phyloP scores from a whole-genome alignment of 1,140 invertebrate species.

The Euwallacea fornicatus region DNA sequence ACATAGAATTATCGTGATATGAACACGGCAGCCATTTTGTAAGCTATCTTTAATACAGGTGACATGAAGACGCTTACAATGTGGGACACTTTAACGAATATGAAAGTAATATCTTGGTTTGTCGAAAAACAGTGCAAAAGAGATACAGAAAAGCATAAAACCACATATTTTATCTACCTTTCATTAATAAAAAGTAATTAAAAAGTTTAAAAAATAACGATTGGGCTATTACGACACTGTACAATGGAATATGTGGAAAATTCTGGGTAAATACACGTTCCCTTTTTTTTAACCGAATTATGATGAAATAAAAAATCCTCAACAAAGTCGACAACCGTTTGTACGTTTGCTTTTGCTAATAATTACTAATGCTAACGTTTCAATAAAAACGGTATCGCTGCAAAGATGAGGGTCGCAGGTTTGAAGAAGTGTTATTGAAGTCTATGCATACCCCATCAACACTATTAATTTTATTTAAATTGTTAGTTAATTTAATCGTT shows the following conservation, averaged over 20 bases:
- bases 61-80: neutral
- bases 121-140: neutral
- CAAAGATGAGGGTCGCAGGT: too few species aligned
- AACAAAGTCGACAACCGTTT: too few species aligned
- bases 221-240: neutral
- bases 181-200: neutral
- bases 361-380: too few species aligned
- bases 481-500: too few species aligned
- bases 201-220: neutral
- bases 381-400: too few species aligned
- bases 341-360: too few species aligned
- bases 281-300: neutral
- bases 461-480: too few species aligned
- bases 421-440: too few species aligned
- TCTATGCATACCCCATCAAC: too few species aligned
- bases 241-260: conserved; percentile 23
- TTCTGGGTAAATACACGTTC: conserved; percentile 17
- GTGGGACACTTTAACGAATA: neutral
- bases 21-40: neutral
- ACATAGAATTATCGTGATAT: too few species aligned
- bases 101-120: neutral
- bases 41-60: neutral
- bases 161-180: neutral
- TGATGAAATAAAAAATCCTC: neutral
- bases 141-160: neutral